Conservation (phyloP, 2,113 vertebrate species). For the Poeciliopsis prolifica region DNA sequence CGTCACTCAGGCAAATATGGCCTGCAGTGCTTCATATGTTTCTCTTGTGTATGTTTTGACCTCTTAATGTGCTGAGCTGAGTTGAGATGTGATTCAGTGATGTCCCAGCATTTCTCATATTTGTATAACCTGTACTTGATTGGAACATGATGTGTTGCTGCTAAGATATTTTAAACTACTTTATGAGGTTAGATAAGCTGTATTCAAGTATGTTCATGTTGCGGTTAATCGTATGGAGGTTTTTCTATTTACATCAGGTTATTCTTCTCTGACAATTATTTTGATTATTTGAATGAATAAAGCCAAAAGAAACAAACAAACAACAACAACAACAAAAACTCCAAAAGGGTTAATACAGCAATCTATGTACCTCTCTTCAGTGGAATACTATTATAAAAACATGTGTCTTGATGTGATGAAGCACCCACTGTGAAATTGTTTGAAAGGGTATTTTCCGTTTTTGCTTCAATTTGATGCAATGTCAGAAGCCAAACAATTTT, state of each 20-base stretch:
- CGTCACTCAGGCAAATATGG: not conserved
- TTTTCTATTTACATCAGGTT: not conserved
- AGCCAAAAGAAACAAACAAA: not conserved
- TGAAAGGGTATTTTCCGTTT: not conserved
- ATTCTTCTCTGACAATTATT: not conserved
- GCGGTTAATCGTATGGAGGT: not conserved
- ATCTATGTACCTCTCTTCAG: not conserved
- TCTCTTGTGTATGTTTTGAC: not conserved
- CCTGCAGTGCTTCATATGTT: not conserved
- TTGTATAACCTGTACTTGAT: not conserved
- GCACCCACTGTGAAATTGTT: not conserved
- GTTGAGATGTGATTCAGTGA: not conserved
- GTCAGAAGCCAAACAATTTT: constrained; percentile 2
- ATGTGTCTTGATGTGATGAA: not conserved
- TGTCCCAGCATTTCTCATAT: not conserved
- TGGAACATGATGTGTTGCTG: not conserved
- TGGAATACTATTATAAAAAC: not conserved
- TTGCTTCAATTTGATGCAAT: not conserved
- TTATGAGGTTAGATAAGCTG: not conserved
- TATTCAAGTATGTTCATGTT: not conserved
- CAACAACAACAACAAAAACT: not conserved
- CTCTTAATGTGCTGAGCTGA: not conserved
- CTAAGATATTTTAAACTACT: not conserved
- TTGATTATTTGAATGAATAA: not conserved
- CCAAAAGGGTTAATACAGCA: not conserved